Evolutionary conservation across 2,888 invertebrate genomes (phyloP).

Genomic region (Aphelenchoides bicaudatus): DNA sequence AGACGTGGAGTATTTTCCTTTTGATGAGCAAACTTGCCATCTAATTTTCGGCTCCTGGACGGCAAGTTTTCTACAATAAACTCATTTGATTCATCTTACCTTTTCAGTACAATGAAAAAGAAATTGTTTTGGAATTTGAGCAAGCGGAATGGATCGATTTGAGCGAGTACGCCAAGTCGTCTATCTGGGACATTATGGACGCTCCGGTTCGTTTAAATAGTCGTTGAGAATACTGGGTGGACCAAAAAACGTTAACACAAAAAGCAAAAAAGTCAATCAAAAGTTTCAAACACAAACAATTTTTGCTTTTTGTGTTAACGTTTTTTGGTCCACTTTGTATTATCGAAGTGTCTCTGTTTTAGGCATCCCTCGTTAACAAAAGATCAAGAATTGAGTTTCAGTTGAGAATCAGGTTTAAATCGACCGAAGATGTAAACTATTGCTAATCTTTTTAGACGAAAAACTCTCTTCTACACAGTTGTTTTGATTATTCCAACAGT

Average conservation of each 20-base stretch:
- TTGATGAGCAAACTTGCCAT: conserved; percentile 79
- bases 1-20: conserved; percentile 57
- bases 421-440: too few species aligned
- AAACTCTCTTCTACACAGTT: conserved; percentile 97
- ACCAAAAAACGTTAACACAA: too few species aligned
- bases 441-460: conserved; percentile 71
- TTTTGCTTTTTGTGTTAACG: too few species aligned
- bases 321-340: too few species aligned
- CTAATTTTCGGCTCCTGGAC: conserved; percentile 99
- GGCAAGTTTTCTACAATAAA: conserved; percentile 25
- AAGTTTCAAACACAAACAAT: too few species aligned
- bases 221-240: too few species aligned
- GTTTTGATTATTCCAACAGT: conserved; percentile 98
- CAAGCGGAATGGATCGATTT: conserved; percentile 70
- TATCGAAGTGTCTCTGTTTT: too few species aligned
- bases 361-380: conserved; percentile 65
- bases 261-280: too few species aligned
- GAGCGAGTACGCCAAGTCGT: conserved; percentile 66
- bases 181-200: conserved; percentile 98
- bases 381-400: conserved; percentile 62
- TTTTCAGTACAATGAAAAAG: conserved; percentile 55
- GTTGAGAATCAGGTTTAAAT: conserved; percentile 41
- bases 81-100: conserved; percentile 16
- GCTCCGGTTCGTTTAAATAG: too few species aligned
- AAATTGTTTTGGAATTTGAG: conserved; percentile 75